phyloP scores from a whole-genome alignment of 2,888 invertebrate species.

The Rutpela maculata region DNA sequence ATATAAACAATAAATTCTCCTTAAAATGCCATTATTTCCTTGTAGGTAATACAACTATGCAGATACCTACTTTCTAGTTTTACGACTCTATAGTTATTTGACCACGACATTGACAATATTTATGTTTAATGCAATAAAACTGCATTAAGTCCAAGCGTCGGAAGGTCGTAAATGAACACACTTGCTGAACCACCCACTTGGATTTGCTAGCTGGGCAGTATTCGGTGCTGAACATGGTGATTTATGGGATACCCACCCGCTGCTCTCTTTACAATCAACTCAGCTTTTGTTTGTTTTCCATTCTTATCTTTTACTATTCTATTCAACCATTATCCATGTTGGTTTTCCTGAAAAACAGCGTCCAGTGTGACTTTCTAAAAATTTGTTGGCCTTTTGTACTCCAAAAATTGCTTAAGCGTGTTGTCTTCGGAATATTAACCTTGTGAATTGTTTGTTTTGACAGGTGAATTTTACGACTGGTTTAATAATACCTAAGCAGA shows the following conservation, averaged over 20 bases:
- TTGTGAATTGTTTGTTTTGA: conserved; percentile 55
- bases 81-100: conserved; percentile 56
- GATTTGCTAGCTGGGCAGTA: conserved; percentile 48
- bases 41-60: conserved; percentile 30
- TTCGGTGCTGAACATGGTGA: conserved; percentile 66
- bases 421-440: conserved; percentile 40
- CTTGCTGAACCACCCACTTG: conserved; percentile 66
- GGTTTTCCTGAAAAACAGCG: conserved; percentile 62
- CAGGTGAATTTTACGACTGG: conserved; percentile 46
- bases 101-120: conserved; percentile 64
- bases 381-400: conserved; percentile 40
- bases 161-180: conserved; percentile 64
- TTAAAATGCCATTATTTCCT: conserved; percentile 10
- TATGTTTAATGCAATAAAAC: conserved; percentile 65
- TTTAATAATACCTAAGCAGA: conserved; percentile 1
- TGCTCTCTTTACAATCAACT: conserved; percentile 66
- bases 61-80: conserved; percentile 57
- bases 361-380: conserved; percentile 48
- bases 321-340: conserved; percentile 60
- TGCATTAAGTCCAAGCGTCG: conserved; percentile 57
- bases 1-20: not conserved
- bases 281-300: conserved; percentile 67
- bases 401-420: conserved; percentile 54
- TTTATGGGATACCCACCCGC: conserved; percentile 70
- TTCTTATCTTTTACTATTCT: conserved; percentile 59